A percentile compares a stretch with the other conserved stretches of the same genome.
Evolutionary conservation across 2,888 invertebrate genomes (phyloP).

Genomic region (Meteorus cinctellus): DNA sequence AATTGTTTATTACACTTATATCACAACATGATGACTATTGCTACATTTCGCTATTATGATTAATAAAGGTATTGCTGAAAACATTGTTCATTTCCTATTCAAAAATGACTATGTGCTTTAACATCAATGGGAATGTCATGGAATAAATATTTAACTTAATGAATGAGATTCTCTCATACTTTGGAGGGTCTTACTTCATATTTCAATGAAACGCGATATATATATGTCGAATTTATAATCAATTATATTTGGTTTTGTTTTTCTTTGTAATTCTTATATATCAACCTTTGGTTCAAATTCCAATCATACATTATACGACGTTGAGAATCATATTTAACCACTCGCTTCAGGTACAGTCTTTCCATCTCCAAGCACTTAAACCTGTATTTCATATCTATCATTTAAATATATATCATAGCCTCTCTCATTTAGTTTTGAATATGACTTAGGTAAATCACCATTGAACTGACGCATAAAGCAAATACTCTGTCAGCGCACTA

Average conservation of each 20-base stretch:
- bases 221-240: not conserved
- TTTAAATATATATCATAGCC: not conserved
- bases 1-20: slow-evolving; percentile 7
- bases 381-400: not conserved
- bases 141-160: not conserved
- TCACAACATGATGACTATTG: not conserved
- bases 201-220: not conserved
- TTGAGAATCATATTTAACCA: not conserved
- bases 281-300: not conserved
- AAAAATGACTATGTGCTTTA: not conserved
- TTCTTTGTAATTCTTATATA: not conserved
- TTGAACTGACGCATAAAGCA: not conserved
- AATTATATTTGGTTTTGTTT: not conserved
- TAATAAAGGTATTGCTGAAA: not conserved
- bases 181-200: not conserved
- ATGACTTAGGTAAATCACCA: not conserved
- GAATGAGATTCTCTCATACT: not conserved
- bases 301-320: not conserved
- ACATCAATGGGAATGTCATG: not conserved
- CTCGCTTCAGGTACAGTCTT: not conserved
- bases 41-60: not conserved
- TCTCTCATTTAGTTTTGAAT: not conserved
- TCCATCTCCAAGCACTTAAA: not conserved
- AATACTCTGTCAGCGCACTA: not conserved
- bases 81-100: not conserved